Conservation (phyloP, 2,113 vertebrate species). For the Peromyscus polionotus region DNA sequence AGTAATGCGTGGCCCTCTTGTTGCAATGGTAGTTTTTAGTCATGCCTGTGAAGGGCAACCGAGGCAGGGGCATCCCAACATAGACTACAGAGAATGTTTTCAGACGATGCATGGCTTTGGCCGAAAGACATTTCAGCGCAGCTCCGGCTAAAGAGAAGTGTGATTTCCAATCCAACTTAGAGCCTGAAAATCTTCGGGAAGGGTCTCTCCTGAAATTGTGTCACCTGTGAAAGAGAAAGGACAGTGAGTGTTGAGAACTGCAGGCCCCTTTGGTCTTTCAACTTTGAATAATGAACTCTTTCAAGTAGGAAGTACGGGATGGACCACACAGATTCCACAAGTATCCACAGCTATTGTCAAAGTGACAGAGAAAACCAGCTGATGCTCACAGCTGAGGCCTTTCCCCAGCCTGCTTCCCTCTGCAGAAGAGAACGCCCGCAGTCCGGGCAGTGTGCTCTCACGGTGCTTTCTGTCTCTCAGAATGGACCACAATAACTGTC, state of each 20-base stretch:
- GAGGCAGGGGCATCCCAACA: not conserved
- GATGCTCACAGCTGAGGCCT: not conserved
- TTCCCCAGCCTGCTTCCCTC: not conserved
- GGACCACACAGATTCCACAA: not conserved
- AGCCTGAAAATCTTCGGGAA: not conserved
- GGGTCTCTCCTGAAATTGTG: not conserved
- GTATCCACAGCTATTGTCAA: no score
- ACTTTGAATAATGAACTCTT: constrained; percentile 4
- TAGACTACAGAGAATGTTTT: not conserved
- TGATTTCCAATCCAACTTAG: not conserved
- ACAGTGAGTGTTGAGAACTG: not conserved
- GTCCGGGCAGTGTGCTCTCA: not conserved
- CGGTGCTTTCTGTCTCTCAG: not conserved
- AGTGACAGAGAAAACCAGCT: not conserved
- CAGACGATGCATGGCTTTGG: not conserved
- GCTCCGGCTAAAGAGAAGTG: not conserved
- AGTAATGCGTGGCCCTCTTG: not conserved
- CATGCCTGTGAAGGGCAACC: not conserved
- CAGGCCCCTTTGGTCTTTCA: not conserved
- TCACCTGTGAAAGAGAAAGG: not conserved
- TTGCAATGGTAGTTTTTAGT: not conserved
- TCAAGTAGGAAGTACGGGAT: not conserved
- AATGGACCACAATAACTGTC: not conserved
- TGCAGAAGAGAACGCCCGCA: not conserved
- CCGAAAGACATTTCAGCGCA: not conserved